A percentile compares a stretch with the other conserved stretches of the same genome.
Conservation (phyloP, 35 echinoderm and acorn worm genomes). For the Apostichopus japonicus region DNA sequence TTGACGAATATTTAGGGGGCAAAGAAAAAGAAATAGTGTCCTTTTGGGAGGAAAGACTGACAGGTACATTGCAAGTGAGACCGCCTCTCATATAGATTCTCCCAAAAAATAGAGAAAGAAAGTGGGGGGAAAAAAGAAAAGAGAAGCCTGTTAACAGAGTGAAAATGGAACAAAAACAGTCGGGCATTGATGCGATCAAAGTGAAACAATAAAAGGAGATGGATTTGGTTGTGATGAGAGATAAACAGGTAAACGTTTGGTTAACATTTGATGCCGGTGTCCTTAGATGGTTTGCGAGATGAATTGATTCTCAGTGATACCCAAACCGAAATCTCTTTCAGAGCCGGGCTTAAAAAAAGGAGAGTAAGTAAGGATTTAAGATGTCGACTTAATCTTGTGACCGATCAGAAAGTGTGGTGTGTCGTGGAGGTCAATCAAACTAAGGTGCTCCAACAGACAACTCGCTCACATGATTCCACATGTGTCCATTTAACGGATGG, state of each 20-base stretch:
- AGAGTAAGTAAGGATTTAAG: too few relatives aligned
- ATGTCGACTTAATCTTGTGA: too few relatives aligned
- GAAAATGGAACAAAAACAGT: slow-evolving; percentile 30
- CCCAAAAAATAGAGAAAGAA: too few relatives aligned
- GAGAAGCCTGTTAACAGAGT: background rate
- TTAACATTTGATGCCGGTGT: slow-evolving; percentile 23
- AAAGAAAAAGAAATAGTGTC: background rate
- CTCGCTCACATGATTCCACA: too few relatives aligned
- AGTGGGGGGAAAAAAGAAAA: background rate
- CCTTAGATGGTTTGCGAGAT: background rate
- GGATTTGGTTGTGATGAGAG: slow-evolving; percentile 20
- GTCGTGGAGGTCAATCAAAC: too few relatives aligned
- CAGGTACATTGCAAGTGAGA: background rate
- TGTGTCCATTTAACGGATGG: too few relatives aligned
- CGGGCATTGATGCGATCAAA: slow-evolving; percentile 11
- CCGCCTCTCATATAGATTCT: background rate
- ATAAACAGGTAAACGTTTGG: slow-evolving; percentile 20
- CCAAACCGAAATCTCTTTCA: too few relatives aligned
- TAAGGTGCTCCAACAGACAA: too few relatives aligned
- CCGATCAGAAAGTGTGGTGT: too few relatives aligned
- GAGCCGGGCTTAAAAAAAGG: too few relatives aligned
- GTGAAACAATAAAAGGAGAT: background rate
- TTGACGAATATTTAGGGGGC: too few relatives aligned
- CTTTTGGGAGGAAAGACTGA: background rate
- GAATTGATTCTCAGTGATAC: slow-evolving; percentile 4